A percentile compares a stretch with the other conserved stretches of the same genome.
phyloP scores from a whole-genome alignment of 1,140 invertebrate species.

The Mya arenaria region DNA sequence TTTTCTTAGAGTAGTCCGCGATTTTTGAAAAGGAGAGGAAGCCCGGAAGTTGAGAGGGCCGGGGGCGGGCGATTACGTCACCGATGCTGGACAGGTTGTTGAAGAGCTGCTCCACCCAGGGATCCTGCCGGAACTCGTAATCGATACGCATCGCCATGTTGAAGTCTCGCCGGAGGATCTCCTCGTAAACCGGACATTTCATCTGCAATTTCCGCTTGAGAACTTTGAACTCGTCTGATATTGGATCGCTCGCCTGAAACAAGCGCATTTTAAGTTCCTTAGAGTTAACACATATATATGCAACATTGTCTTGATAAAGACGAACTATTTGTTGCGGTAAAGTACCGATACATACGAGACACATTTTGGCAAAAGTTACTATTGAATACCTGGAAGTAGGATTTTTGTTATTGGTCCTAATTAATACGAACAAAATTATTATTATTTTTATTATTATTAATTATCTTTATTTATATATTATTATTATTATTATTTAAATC shows the following conservation, averaged over 20 bases:
- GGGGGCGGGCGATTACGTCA: constrained; percentile 12
- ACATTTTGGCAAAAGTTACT: too few relatives aligned
- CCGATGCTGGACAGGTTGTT: constrained; percentile 10
- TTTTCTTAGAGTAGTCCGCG: background rate
- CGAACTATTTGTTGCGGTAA: too few relatives aligned
- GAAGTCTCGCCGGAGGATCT: constrained; percentile 44
- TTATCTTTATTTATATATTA: too few relatives aligned
- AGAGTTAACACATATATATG: background rate
- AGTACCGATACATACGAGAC: too few relatives aligned
- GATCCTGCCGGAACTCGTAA: constrained; percentile 37
- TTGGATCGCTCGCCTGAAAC: constrained; percentile 9
- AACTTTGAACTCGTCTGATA: background rate
- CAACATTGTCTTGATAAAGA: too few relatives aligned
- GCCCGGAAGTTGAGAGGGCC: constrained; percentile 28
- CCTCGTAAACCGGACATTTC: constrained; percentile 52
- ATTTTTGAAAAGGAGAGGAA: constrained; percentile 20
- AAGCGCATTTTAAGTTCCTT: background rate
- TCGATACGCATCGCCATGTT: constrained; percentile 12
- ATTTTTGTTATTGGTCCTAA: too few relatives aligned
- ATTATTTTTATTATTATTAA: too few relatives aligned
- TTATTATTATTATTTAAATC: too few relatives aligned
- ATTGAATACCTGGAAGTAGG: too few relatives aligned
- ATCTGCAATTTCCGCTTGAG: constrained; percentile 22
- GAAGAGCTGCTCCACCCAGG: constrained; percentile 13
- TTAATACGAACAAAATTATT: too few relatives aligned